A percentile compares a stretch with the other conserved stretches of the same genome.
phyloP scores from a whole-genome alignment of 2,113 vertebrate species.

The Percopsis transmontana region DNA sequence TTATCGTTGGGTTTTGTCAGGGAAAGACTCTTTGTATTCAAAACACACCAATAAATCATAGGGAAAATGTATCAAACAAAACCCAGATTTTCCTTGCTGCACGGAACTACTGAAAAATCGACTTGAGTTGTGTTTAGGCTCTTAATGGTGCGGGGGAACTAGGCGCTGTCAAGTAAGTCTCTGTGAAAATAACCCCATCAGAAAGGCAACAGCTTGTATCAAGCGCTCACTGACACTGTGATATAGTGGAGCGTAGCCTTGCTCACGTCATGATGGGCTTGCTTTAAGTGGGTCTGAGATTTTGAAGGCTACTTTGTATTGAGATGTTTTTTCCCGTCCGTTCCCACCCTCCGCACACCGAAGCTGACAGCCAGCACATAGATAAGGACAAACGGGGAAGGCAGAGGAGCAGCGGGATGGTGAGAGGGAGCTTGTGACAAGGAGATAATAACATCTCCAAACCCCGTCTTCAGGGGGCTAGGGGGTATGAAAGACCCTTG shows the following conservation, averaged over 20 bases:
- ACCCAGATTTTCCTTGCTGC: not conserved
- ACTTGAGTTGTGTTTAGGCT: conserved; percentile 6
- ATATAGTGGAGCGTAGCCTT: conserved; percentile 41
- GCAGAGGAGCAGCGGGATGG: conserved; percentile 12
- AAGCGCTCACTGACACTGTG: conserved; percentile 51
- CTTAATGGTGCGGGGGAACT: conserved; percentile 22
- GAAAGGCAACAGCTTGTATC: conserved; percentile 47
- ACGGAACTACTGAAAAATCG: conserved; percentile 1
- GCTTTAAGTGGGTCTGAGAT: conserved; percentile 42
- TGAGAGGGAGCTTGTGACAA: conserved; percentile 14
- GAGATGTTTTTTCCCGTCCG: conserved; percentile 46
- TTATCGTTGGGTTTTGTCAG: not conserved
- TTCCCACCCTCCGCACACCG: not conserved
- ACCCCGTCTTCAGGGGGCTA: conserved; percentile 32
- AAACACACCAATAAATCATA: not conserved
- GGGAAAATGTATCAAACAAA: not conserved
- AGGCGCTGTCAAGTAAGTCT: conserved; percentile 35
- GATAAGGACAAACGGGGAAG: conserved; percentile 44
- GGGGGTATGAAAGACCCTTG: conserved; percentile 31
- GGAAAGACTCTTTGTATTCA: not conserved
- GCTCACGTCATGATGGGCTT: conserved; percentile 32
- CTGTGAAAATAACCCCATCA: conserved; percentile 56
- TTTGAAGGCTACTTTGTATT: conserved; percentile 56
- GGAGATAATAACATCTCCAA: conserved; percentile 56
- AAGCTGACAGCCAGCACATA: conserved; percentile 33